phyloP scores from a whole-genome alignment of 2,113 vertebrate genomes.

The Rhabdomys dilectus region DNA sequence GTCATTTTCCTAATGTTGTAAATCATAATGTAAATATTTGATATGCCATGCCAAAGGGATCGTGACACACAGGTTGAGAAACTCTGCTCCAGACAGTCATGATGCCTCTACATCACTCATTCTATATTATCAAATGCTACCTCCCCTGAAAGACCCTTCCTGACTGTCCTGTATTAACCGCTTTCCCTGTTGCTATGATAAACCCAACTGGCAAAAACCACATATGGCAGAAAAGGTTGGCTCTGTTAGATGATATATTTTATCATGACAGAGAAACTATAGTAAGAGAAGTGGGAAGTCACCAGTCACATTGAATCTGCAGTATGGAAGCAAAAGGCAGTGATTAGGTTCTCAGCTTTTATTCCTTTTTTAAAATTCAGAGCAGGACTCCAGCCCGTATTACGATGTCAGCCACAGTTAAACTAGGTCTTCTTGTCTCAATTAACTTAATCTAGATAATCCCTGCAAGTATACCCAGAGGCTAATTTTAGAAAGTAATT shows the following conservation, averaged over 20 bases:
- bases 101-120: not conserved
- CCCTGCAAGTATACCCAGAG: not conserved
- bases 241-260: not conserved
- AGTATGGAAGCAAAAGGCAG: not conserved
- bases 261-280: not conserved
- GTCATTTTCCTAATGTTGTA: not conserved
- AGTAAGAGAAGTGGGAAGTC: not conserved
- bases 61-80: not conserved
- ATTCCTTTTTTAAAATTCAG: not conserved
- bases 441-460: not conserved
- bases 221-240: not conserved
- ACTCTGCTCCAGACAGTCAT: not conserved
- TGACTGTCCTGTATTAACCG: not conserved
- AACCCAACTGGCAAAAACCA: not conserved
- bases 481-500: not conserved
- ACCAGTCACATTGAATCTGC: not conserved
- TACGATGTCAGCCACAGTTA: not conserved
- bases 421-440: not conserved
- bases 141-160: not conserved
- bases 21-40: not conserved
- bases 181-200: not conserved
- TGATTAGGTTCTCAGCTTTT: not conserved
- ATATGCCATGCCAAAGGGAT: not conserved
- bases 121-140: slow-evolving; percentile 11
- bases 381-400: not conserved